Conservation (phyloP, 2,797 vertebrate genomes). For the Austrolebias charrua region DNA sequence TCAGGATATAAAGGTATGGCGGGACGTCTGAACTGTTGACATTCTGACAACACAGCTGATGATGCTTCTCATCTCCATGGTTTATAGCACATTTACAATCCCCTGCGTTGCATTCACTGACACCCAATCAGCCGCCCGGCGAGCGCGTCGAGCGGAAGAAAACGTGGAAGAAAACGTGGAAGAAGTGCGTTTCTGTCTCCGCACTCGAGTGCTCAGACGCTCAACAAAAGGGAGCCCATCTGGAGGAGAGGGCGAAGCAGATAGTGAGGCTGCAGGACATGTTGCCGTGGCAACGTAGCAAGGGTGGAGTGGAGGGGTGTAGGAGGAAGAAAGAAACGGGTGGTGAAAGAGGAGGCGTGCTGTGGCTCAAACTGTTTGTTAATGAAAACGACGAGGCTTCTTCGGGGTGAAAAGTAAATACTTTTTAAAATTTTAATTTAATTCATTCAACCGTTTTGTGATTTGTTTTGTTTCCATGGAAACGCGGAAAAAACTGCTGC, state of each 20-base stretch:
- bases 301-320: conserved; percentile 68
- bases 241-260: conserved; percentile 72
- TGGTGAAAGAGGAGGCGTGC: conserved; percentile 9
- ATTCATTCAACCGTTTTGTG: not conserved
- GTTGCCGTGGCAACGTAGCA: conserved; percentile 80
- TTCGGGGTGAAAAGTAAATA: conserved; percentile 25
- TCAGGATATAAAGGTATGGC: not conserved
- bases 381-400: conserved; percentile 40
- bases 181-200: conserved; percentile 33
- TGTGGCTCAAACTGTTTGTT: conserved; percentile 48
- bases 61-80: not conserved
- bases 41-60: not conserved
- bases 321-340: conserved; percentile 25
- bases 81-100: conserved; percentile 1
- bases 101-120: conserved; percentile 14
- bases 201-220: conserved; percentile 14
- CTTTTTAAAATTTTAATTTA: not conserved
- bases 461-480: not conserved
- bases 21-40: not conserved
- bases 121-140: not conserved
- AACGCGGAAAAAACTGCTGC: not conserved
- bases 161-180: conserved; percentile 17
- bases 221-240: conserved; percentile 74
- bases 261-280: conserved; percentile 70
- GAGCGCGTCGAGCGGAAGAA: conserved; percentile 30